Conservation (phyloP, 2,888 invertebrate species). For the Alcis repandata region DNA sequence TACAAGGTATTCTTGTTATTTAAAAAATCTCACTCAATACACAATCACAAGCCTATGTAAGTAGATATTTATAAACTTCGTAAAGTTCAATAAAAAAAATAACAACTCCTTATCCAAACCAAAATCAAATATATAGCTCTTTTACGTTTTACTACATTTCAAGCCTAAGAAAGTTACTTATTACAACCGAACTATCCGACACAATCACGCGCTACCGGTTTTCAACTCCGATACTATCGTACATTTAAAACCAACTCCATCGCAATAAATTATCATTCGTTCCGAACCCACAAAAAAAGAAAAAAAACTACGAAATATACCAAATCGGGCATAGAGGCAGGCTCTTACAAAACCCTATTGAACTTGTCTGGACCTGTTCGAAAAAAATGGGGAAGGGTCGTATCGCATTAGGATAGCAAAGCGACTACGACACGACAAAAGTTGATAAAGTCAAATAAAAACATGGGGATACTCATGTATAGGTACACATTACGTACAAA, state of each 20-base stretch:
- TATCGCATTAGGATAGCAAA: constrained; percentile 3
- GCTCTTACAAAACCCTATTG: constrained; percentile 73
- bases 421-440: too few species aligned
- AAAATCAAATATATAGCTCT: background rate
- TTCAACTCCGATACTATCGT: constrained; percentile 23
- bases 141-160: background rate
- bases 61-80: too few species aligned
- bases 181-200: constrained; percentile 1
- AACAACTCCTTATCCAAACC: too few species aligned
- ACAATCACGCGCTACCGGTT: constrained; percentile 30
- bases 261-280: constrained; percentile 75
- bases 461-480: too few species aligned
- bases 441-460: too few species aligned
- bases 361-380: constrained; percentile 78
- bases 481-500: too few species aligned
- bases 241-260: constrained; percentile 52
- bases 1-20: too few species aligned
- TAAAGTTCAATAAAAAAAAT: too few species aligned
- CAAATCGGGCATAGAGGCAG: constrained; percentile 70
- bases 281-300: constrained; percentile 51
- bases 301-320: constrained; percentile 64
- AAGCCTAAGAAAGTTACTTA: background rate
- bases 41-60: too few species aligned
- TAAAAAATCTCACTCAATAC: too few species aligned
- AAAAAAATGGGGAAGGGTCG: constrained; percentile 27